phyloP scores from a whole-genome alignment of 2,113 vertebrate species.

The Gymnocephalus cernua region DNA sequence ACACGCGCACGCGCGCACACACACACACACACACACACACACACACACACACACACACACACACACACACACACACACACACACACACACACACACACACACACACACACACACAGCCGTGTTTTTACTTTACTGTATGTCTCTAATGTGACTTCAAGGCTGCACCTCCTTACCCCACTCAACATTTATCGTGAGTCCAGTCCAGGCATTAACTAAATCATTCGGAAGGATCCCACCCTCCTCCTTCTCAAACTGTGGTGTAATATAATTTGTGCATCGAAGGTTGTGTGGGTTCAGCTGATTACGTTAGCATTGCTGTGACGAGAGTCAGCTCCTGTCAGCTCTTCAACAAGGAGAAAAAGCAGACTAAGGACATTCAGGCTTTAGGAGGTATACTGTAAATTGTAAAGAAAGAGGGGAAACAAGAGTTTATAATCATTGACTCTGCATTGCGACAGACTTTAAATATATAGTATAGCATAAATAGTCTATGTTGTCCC shows the following conservation, averaged over 20 bases:
- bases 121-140: constrained; percentile 11
- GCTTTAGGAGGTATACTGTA: neutral
- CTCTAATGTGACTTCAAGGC: constrained; percentile 54
- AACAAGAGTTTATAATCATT: neutral
- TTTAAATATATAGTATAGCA: neutral
- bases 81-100: neutral
- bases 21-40: constrained; percentile 7
- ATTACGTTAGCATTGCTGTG: constrained; percentile 74
- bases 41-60: neutral
- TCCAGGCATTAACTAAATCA: constrained; percentile 76
- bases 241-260: constrained; percentile 53
- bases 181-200: constrained; percentile 31
- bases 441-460: constrained; percentile 8
- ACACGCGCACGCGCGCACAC: neutral
- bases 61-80: neutral
- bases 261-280: constrained; percentile 84
- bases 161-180: constrained; percentile 40
- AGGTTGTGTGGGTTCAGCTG: constrained; percentile 80
- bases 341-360: constrained; percentile 67
- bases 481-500: neutral
- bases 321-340: constrained; percentile 68
- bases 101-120: neutral
- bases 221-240: constrained; percentile 70
- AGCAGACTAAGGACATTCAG: constrained; percentile 20
- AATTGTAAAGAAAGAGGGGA: neutral